Base-by-base conservation (phyloP, 2,113 vertebrate species). In the Leptobrachium leishanense region DNA sequence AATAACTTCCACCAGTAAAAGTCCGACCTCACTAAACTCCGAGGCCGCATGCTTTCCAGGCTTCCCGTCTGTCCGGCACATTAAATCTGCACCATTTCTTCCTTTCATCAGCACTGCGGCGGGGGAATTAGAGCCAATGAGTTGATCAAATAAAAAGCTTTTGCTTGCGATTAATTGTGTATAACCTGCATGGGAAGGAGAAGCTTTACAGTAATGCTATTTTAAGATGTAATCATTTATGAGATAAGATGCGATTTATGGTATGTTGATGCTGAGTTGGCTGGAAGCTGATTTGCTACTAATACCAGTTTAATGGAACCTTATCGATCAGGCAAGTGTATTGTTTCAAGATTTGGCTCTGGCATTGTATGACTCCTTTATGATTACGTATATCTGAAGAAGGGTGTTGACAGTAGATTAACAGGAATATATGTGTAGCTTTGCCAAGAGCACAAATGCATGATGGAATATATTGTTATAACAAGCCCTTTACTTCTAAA, bases 251-350 rank as follows among this genome's bases (percentile, higher is more conserved):
- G 20, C 68, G 71, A 50, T 78, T 63, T 70, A 50, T 78, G 57
- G 41, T 46, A 71, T 78, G 76, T 78, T 78, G 76, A 78, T n/a
- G 31, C 57, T 50, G 59, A 72, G 55, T 71, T 78, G 68, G 68
- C 76, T 70, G 76, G 76, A 78, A 64, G 68, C 44, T 53, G 67
- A 43, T 68, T 62, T 72, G 42, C 43, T 55, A 78, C 44, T 78
- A 78, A 78, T 78, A 78, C 76, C 76, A 72, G 67, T 78, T 78
- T 78, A 78, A 78, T 78, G 68, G 68, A 70, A 78, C 71, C 43
- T 41, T 78, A 78, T 78, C 43, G 76, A 78, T 78, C 59, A 72
- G 31, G 13, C 55, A 39, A 69, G 55, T 78, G 46, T 71, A 64
- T 78, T 71, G 68, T 72, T 78, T 71, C 42, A 71, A 43, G 50